Conservation (phyloP, 23 tunicate genomes). For the Ciona savignyi region DNA sequence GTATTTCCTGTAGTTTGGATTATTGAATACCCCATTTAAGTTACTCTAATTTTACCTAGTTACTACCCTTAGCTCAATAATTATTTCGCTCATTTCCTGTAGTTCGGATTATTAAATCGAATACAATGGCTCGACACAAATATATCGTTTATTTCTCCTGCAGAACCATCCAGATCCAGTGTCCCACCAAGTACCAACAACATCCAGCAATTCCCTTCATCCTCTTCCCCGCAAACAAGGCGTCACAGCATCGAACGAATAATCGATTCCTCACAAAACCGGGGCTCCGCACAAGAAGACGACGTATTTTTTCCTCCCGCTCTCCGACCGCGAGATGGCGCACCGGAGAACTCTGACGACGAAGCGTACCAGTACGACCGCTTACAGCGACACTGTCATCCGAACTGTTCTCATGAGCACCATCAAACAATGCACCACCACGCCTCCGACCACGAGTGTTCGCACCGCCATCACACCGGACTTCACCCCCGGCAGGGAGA, state of each 20-base stretch:
- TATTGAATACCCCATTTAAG: too few species aligned
- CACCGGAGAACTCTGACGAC: slow-evolving; percentile 14
- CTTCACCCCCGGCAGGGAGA: slow-evolving; percentile 9
- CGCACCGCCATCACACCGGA: slow-evolving; percentile 23
- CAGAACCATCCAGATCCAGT: slow-evolving; percentile 17
- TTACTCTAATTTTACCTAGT: too few species aligned
- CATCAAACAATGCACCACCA: slow-evolving; percentile 3
- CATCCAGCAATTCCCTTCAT: slow-evolving; percentile 25
- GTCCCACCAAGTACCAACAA: slow-evolving; percentile 2
- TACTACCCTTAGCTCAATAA: too few species aligned
- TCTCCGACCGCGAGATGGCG: slow-evolving; percentile 8
- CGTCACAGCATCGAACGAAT: slow-evolving; percentile 12
- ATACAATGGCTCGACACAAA: too few species aligned
- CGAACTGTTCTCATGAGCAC: slow-evolving; percentile 2
- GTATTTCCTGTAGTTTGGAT: too few species aligned
- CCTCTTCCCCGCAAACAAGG: slow-evolving; percentile 16
- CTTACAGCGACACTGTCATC: slow-evolving; percentile 77
- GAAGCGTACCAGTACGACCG: slow-evolving; percentile 60
- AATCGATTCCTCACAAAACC: slow-evolving; percentile 5
- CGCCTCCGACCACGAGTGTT: slow-evolving; percentile 17
- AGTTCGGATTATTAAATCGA: too few species aligned
- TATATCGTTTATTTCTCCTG: too few species aligned
- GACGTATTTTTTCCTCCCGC: slow-evolving; percentile 46
- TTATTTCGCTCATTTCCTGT: too few species aligned
- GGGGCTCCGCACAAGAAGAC: slow-evolving; percentile 16